These are phyloP conservation scores for Phocides pigmalion DNA, from an alignment of 1,140 invertebrate genomes.

Conservation along the genomic window DNA sequence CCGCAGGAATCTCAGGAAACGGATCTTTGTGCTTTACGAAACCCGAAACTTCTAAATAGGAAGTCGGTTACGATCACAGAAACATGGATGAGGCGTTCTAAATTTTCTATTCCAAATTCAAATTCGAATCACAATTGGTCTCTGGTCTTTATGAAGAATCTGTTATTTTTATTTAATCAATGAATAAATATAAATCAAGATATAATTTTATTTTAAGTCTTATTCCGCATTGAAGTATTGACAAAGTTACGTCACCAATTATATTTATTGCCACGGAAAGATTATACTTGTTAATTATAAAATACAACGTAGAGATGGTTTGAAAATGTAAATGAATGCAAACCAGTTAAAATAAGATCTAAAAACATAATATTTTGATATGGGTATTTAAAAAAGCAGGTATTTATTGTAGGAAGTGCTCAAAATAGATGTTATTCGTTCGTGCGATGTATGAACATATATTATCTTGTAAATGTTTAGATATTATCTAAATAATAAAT, in stretches of 20 bases:
- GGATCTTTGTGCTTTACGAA: conserved; percentile 57
- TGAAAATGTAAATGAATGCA: background rate
- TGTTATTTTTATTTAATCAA: too few species aligned
- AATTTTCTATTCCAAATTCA: conserved; percentile 1
- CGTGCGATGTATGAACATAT: background rate
- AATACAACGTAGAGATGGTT: conserved; percentile 4
- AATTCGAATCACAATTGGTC: too few species aligned
- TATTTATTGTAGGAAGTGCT: conserved; percentile 8
- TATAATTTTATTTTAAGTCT: background rate
- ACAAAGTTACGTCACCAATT: background rate
- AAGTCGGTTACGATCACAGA: conserved; percentile 48
- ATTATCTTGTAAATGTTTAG: background rate
- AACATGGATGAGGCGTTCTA: conserved; percentile 40
- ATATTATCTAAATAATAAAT: too few species aligned
- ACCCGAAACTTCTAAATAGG: conserved; percentile 72
- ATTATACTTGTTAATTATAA: conserved; percentile 27
- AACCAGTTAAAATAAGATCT: background rate
- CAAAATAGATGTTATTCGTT: background rate
- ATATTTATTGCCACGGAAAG: conserved; percentile 8
- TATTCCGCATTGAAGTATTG: too few species aligned
- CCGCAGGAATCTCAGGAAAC: conserved; percentile 66
- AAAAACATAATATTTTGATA: background rate
- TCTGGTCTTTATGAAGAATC: too few species aligned
- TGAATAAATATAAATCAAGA: too few species aligned
- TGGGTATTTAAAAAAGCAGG: background rate